Conservation (phyloP, 2,113 vertebrate genomes). For the Mesembrinibis cayennensis region DNA sequence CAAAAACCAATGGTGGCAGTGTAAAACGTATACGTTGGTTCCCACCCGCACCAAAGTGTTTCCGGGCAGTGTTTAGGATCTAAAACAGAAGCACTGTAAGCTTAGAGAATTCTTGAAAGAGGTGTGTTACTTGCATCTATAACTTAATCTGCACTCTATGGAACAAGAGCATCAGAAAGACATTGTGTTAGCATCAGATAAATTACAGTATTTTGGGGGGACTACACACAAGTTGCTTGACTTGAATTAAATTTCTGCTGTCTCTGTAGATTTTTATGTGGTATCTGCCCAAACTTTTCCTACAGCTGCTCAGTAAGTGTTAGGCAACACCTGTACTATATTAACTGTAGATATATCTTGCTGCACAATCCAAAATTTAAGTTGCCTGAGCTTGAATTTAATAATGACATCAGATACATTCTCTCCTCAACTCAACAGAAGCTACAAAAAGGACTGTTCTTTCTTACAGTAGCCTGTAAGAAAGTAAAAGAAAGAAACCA, state of each 20-base stretch:
- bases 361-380: background rate
- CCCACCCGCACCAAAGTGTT: slow-evolving; percentile 96
- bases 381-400: background rate
- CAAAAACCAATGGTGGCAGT: slow-evolving; percentile 92
- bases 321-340: background rate
- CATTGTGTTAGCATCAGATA: background rate
- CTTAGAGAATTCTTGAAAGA: background rate
- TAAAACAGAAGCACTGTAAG: slow-evolving; percentile 39
- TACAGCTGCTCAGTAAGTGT: background rate
- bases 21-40: slow-evolving; percentile 97
- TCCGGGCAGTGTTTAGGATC: slow-evolving; percentile 97
- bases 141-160: background rate
- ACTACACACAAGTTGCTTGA: background rate
- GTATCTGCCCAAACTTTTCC: background rate
- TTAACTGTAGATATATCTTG: background rate
- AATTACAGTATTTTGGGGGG: background rate
- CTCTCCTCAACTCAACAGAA: background rate
- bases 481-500: background rate
- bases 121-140: background rate
- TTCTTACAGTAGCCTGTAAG: background rate
- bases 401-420: background rate
- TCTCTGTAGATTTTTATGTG: background rate
- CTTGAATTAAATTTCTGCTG: background rate
- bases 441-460: background rate
- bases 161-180: background rate